Evolutionary conservation across 2,113 vertebrate genomes (phyloP), one percentile per base, ranked within the genome.

Genomic region (Calidris pygmaea): DNA sequence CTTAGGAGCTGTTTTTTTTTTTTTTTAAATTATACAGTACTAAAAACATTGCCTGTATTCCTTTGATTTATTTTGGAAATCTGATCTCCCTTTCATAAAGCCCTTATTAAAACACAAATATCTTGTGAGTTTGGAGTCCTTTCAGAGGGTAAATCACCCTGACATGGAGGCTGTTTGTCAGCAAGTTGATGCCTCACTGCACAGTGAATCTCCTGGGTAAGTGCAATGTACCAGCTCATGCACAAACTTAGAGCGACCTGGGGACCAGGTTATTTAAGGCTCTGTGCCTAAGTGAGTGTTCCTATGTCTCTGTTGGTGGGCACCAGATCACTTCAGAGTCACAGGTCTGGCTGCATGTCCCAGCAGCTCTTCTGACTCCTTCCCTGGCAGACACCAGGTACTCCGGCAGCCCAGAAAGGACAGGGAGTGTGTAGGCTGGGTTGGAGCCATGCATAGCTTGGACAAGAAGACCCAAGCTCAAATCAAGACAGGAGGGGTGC

Each of bases 341-440:
- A 24, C 29, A 52, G 30, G 8, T 24, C 21, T 88, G 27, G 29
- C 41, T 60, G 19, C 1, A 0, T 23, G 14, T 30, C 16, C 68
- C 39, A n/a, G 53, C 20, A 50, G 34, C 16, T 41, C 43, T 59
- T 59, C 65, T 74, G 65, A 32, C 7, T 88, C 30, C 10, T 34
- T 90, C 20, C 11, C 32, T 6, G 3, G 43, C 43, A 68, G 0
- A 0, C 39, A 70, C 8, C 43, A 67, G 45, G 10, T 71, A 41
- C 47, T 83, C 13, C 1, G 1, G 41, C 47, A 58, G 10, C 9
- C 23, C 23, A 43, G 53, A 87, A 66, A 52, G 20, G 10, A 41
- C 21, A 41, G 26, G 23, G 17, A 65, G 2, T 0, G 0, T 27
- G 32, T 30, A 37, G 50, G 11, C 43, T 56, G 16, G 14, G 14